Base-by-base conservation (phyloP, 2,888 invertebrate species). In the Erebia epiphron region DNA sequence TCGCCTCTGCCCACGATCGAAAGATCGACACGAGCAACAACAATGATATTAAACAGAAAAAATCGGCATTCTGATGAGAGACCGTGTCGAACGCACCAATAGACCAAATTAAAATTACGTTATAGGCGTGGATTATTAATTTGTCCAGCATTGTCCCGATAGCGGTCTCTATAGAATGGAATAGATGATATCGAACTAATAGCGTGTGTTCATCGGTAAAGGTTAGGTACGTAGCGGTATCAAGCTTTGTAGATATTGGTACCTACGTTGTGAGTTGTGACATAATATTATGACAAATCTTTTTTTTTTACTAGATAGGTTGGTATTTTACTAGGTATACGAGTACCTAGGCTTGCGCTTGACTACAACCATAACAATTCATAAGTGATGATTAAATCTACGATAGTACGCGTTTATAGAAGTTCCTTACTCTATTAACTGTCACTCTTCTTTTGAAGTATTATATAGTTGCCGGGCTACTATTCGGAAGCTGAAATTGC, bases 111-210 rank as follows among this genome's bases (percentile, higher is more conserved):
- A 89, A 89, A 91, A 90, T 86, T 84, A 88, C 85, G 82, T 86
- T 86, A 87, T 85, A 86, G 82, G 87, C 89, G 88, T 90, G 88
- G 88, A 88, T 89, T 91, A 90, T 89, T 91, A 91, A 92, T 92
- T 91, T 91, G 85, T 81, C 76, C 74, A 79, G 82, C 83, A 90
- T 92, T 92, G 92, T 91, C 83, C 85, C 71, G 78, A 68, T 65
- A 77, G 75, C 72, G 21, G 68, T 46, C 56, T 52, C 60, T 67
- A 68, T 57, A 70, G 70, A 64, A 68, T 68, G 54, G 61, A 68
- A 67, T 52, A 67, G 73, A 73, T 69, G 66, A 21, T 71, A 71
- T 73, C 68, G 16, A 58, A 9, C n/a, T 63, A 57, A 56, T 61
- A 67, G 21, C 54, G 35, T 71, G 16, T 64, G 63, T 50, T 71